These are phyloP conservation scores for Gymnoscopelus braueri DNA, from an alignment of 2,797 vertebrate species.

Conservation along the genomic window DNA sequence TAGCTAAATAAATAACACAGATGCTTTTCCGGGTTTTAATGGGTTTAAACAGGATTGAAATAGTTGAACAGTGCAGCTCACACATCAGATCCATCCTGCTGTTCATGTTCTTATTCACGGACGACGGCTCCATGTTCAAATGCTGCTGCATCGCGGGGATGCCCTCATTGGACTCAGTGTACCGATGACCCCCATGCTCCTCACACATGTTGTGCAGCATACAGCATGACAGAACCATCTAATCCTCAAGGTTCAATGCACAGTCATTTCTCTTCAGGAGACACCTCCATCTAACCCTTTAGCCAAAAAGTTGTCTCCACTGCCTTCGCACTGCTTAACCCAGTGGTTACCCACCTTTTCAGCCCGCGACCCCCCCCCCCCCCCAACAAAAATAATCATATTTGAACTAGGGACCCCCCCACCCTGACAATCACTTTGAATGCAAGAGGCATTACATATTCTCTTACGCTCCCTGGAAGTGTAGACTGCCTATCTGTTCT, in stretches of 20 bases:
- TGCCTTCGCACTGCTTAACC: conserved; percentile 13
- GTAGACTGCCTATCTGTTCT: too few relatives aligned
- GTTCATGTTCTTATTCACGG: conserved; percentile 9
- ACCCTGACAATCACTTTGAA: too few relatives aligned
- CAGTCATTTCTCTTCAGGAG: conserved; percentile 46
- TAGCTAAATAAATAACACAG: too few relatives aligned
- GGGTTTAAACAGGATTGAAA: conserved; percentile 4
- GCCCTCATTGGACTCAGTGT: conserved; percentile 3
- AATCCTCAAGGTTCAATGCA: conserved; percentile 35
- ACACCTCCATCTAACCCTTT: conserved; percentile 40
- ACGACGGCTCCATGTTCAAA: conserved; percentile 22
- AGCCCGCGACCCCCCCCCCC: too few relatives aligned
- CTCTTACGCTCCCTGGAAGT: too few relatives aligned
- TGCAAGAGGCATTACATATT: too few relatives aligned
- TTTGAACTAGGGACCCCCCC: too few relatives aligned
- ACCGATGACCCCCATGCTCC: conserved; percentile 22
- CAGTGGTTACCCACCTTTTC: background rate
- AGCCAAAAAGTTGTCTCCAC: conserved; percentile 39
- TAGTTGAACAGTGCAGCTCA: conserved; percentile 13
- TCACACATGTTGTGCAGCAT: conserved; percentile 51
- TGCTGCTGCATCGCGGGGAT: background rate
- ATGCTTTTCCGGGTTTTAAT: too few relatives aligned
- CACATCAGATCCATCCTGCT: conserved; percentile 7
- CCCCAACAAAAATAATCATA: too few relatives aligned
- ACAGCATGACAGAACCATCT: conserved; percentile 40